phyloP scores from a whole-genome alignment of 2,113 vertebrate species.

The Empidonax alnorum region DNA sequence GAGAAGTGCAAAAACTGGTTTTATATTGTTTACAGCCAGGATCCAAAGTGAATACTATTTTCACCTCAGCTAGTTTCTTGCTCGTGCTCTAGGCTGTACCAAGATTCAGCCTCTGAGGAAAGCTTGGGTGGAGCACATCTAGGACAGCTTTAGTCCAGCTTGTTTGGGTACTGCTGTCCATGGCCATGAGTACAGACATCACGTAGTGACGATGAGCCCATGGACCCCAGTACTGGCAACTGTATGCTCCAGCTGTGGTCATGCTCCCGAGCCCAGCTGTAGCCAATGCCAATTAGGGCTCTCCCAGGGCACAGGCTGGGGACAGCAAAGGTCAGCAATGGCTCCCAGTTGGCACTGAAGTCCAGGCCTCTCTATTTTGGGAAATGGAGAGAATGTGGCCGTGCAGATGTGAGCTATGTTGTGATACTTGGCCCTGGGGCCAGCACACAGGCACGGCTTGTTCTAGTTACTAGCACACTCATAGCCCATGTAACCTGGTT shows the following conservation, averaged over 20 bases:
- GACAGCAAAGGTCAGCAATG: fast-evolving
- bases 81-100: not conserved
- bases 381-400: not conserved
- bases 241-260: fast-evolving
- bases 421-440: not conserved
- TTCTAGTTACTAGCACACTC: not conserved
- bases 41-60: not conserved
- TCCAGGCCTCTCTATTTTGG: not conserved
- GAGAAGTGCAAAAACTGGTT: conserved; percentile 9
- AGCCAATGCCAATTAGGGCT: not conserved
- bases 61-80: not conserved
- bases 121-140: not conserved
- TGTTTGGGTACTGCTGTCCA: fast-evolving
- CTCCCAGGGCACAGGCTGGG: fast-evolving
- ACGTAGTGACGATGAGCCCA: not conserved
- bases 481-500: fast-evolving
- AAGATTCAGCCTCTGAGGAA: not conserved
- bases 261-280: fast-evolving
- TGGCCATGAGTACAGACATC: too few species aligned
- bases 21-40: not conserved
- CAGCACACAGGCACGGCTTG: fast-evolving
- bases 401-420: not conserved
- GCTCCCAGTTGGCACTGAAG: not conserved
- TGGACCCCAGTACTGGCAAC: fast-evolving
- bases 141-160: not conserved